Percentiles rank a stretch among this genome's conserved stretches.
These are phyloP conservation scores for Agrochola macilenta DNA, from an alignment of 2,888 invertebrate genomes.

Conservation along the genomic window DNA sequence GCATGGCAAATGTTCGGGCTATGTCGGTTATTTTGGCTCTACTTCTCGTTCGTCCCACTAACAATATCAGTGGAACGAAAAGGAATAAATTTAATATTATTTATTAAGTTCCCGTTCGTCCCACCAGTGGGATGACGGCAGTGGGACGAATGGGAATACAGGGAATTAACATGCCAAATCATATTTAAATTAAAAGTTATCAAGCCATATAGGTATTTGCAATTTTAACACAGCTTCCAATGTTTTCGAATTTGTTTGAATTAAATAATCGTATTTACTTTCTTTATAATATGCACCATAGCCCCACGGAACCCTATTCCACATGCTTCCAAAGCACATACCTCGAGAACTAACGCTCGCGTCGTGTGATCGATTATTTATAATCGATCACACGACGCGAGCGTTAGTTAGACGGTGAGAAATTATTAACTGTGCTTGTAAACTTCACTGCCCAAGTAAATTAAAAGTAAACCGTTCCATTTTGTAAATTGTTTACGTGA, in stretches of 20 bases:
- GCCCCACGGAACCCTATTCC: slow-evolving; percentile 33
- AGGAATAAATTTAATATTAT: too few species aligned
- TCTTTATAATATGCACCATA: neutral
- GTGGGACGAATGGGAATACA: too few species aligned
- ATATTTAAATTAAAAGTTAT: neutral
- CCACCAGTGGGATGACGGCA: too few species aligned
- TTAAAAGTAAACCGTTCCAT: slow-evolving; percentile 50
- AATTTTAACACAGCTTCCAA: neutral
- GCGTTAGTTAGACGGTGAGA: slow-evolving; percentile 48
- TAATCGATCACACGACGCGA: too few species aligned
- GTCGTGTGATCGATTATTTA: slow-evolving; percentile 64
- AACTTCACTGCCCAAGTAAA: slow-evolving; percentile 42
- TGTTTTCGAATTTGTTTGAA: too few species aligned
- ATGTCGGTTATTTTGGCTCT: neutral
- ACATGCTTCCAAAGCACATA: slow-evolving; percentile 40
- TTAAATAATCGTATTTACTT: neutral
- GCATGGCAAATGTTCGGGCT: neutral
- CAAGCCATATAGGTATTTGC: neutral
- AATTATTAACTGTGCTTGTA: slow-evolving; percentile 49
- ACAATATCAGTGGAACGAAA: too few species aligned
- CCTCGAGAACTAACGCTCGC: slow-evolving; percentile 36
- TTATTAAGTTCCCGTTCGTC: too few species aligned
- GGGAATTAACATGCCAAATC: neutral
- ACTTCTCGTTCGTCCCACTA: too few species aligned
- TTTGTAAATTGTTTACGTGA: slow-evolving; percentile 50